Percentiles rank a stretch among this genome's conserved stretches.
Conservation (phyloP, 2,888 invertebrate genomes). For the Acronicta aceris region DNA sequence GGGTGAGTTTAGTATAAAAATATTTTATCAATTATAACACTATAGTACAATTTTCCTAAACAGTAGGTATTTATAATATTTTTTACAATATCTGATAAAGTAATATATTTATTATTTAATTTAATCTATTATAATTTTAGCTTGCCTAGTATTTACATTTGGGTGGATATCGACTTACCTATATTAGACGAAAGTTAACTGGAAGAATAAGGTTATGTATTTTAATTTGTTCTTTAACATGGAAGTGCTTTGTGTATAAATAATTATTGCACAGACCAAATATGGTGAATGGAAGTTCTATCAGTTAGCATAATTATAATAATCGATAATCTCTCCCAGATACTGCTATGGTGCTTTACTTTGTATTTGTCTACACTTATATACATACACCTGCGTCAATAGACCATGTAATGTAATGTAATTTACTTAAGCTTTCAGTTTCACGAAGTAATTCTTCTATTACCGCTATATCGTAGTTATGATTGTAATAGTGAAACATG, state of each 20-base stretch:
- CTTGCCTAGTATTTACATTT: constrained; percentile 48
- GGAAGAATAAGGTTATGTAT: constrained; percentile 32
- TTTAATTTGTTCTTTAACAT: constrained; percentile 22
- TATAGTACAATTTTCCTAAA: constrained; percentile 54
- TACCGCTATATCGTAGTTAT: too few species aligned
- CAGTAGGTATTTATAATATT: constrained; percentile 43
- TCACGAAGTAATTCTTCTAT: not conserved
- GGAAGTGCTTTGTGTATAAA: constrained; percentile 6
- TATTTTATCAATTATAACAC: constrained; percentile 59
- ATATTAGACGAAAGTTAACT: constrained; percentile 17
- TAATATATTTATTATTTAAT: constrained; percentile 40
- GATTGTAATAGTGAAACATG: too few species aligned
- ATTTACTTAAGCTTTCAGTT: too few species aligned
- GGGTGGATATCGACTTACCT: constrained; percentile 29
- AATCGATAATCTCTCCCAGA: constrained; percentile 7
- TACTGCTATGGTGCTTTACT: constrained; percentile 8
- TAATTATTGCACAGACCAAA: not conserved
- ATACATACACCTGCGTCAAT: too few species aligned
- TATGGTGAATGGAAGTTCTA: constrained; percentile 31
- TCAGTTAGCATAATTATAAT: constrained; percentile 15
- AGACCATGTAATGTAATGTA: too few species aligned
- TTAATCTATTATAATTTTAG: constrained; percentile 20
- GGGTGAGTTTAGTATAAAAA: constrained; percentile 66
- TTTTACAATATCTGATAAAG: constrained; percentile 46
- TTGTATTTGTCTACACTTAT: not conserved